A percentile compares a stretch with the other conserved stretches of the same genome.
These are phyloP conservation scores for Gobio occitaniae DNA, from an alignment of 2,797 vertebrate genomes.

Conservation along the genomic window DNA sequence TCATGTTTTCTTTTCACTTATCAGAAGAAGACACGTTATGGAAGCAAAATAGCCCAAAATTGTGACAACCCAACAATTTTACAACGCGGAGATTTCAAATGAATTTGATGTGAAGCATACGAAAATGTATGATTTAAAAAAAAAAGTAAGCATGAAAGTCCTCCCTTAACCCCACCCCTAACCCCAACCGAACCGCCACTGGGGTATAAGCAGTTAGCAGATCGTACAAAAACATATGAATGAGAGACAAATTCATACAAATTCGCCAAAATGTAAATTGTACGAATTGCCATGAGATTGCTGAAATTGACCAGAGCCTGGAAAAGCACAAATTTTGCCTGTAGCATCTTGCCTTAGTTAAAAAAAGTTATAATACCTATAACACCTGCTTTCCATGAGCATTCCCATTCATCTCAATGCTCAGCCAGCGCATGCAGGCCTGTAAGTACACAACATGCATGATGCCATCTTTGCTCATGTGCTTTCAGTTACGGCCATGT, in stretches of 20 bases:
- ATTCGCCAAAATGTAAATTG: background rate
- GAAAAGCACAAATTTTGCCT: background rate
- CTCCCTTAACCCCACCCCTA: background rate
- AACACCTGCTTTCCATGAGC: slow-evolving; percentile 10
- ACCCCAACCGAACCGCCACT: background rate
- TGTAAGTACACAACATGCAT: background rate
- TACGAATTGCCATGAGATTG: background rate
- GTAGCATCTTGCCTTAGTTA: background rate
- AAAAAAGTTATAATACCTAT: background rate
- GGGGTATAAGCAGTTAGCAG: background rate
- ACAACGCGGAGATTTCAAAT: background rate
- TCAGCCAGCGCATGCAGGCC: background rate
- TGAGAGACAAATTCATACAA: background rate
- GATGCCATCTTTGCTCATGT: background rate
- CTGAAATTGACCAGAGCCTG: background rate
- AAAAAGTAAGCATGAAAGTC: too few relatives aligned
- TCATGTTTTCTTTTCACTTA: background rate
- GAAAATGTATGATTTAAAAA: background rate
- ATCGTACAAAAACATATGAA: background rate
- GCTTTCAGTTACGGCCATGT: background rate
- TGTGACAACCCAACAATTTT: background rate
- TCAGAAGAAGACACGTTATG: background rate
- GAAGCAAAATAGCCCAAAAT: background rate
- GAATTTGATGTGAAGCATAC: background rate
- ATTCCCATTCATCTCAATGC: background rate